Evolutionary conservation across 2,113 vertebrate genomes (phyloP).

Genomic region (Astur gentilis): DNA sequence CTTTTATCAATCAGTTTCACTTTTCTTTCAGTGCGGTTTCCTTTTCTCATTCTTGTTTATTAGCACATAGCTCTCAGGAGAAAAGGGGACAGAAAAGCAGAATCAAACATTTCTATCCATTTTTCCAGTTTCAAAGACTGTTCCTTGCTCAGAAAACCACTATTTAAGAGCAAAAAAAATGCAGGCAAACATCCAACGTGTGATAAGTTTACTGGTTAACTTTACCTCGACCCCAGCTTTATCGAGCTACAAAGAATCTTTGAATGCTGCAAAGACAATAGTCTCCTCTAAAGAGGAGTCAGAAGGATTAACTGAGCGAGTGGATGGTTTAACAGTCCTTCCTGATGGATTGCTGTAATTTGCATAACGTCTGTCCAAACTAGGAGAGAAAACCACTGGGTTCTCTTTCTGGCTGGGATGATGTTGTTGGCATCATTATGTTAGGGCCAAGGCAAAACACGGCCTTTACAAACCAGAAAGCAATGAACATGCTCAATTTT

Average conservation of each 20-base stretch:
- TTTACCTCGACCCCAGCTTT: neutral
- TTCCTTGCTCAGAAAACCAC: neutral
- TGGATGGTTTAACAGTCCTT: neutral
- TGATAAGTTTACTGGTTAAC: neutral
- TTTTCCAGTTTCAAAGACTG: neutral
- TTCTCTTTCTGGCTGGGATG: neutral
- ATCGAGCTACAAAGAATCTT: neutral
- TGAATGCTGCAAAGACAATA: neutral
- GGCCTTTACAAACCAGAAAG: neutral
- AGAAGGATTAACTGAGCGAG: neutral
- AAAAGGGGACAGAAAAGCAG: neutral
- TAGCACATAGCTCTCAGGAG: neutral
- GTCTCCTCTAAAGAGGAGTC: neutral
- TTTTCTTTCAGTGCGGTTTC: neutral
- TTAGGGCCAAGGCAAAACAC: neutral
- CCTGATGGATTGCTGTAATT: neutral
- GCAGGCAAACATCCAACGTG: rapidly evolving
- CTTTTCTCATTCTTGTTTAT: neutral
- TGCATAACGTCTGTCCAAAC: neutral
- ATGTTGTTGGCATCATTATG: neutral
- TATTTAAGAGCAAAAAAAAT: neutral
- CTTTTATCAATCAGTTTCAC: neutral
- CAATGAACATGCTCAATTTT: neutral
- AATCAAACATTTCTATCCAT: neutral
- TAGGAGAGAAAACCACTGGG: neutral